phyloP scores from a whole-genome alignment of 2,113 vertebrate genomes.

The Hassar affinis region DNA sequence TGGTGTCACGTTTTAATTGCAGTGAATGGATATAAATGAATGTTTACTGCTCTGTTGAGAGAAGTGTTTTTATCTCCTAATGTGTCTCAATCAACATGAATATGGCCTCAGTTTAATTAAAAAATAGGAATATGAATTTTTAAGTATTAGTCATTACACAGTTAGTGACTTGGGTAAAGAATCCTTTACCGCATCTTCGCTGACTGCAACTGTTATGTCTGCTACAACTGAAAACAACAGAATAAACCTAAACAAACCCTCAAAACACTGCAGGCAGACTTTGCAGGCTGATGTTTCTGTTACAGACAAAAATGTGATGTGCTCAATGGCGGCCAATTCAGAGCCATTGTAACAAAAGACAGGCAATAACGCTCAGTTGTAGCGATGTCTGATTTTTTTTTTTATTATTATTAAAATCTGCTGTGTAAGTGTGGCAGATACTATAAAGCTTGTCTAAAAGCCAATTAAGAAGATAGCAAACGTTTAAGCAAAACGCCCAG shows the following conservation, averaged over 20 bases:
- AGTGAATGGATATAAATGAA: constrained; percentile 13
- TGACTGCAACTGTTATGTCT: background rate
- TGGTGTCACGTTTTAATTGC: constrained; percentile 6
- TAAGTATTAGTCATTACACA: constrained; percentile 7
- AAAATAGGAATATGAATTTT: background rate
- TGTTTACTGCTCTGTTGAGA: background rate
- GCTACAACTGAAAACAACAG: no score
- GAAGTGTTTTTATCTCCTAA: background rate
- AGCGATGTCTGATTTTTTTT: background rate
- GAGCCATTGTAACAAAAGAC: no score
- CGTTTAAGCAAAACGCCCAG: background rate
- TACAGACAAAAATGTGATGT: background rate
- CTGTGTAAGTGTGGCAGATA: background rate
- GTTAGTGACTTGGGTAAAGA: background rate
- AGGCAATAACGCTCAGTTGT: background rate
- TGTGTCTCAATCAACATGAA: background rate
- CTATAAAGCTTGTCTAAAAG: background rate
- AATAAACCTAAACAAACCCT: background rate
- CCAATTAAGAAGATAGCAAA: background rate
- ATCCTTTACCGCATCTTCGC: background rate
- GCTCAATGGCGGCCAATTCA: background rate
- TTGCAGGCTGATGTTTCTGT: background rate
- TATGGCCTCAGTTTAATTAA: background rate
- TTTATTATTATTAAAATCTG: no score
- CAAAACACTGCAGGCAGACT: background rate